Evolutionary conservation across 2,888 invertebrate genomes (phyloP), one percentile per base, ranked within the genome.

Genomic region (Heteropelma amictum): DNA sequence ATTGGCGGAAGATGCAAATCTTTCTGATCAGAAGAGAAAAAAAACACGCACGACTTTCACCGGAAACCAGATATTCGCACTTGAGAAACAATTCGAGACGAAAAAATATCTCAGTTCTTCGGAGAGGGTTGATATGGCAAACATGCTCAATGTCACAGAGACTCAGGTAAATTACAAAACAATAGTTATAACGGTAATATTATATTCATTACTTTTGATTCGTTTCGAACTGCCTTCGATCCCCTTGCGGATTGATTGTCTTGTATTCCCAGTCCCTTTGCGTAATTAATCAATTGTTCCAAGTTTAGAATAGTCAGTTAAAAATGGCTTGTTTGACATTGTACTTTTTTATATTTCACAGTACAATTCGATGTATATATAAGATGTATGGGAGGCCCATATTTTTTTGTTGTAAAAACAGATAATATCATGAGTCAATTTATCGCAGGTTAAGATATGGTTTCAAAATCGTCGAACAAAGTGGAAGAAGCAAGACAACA

Each of bases 91-190:
- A 90, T 98, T 98, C 87, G 98, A 98, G 89, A 92, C 96, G 83
- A 98, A 98, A 91, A 98, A 98, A 90, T 98, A 98, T 90, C 92
- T 98, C 78, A 97, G 97, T 80, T 97, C 97, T 21, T 96, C 96
- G 77, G 98, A 98, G 89, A 90, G 98, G 79, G 95, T 97, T 33
- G 98, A 98, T 83, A 96, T 98, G 96, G 98, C 98, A 21, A 96
- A 96, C 84, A 91, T 97, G 77, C 92, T 98, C 70, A 96, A 95
- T 88, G 98, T 98, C 76, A 98, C 98, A 0, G 98, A 98, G 90
- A 98, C 98, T 38, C 98, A 98, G 95, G 98, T 98, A 21, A 21
- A 38, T 30, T 51, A 10, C 7, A 30, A 28, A 38, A 38, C 6
- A 7, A 21, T 28, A 4, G 12, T 49, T 28, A 49, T 28, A 5